phyloP scores from a whole-genome alignment of 2,113 vertebrate genomes.

The Forbesichthys agassizii region DNA sequence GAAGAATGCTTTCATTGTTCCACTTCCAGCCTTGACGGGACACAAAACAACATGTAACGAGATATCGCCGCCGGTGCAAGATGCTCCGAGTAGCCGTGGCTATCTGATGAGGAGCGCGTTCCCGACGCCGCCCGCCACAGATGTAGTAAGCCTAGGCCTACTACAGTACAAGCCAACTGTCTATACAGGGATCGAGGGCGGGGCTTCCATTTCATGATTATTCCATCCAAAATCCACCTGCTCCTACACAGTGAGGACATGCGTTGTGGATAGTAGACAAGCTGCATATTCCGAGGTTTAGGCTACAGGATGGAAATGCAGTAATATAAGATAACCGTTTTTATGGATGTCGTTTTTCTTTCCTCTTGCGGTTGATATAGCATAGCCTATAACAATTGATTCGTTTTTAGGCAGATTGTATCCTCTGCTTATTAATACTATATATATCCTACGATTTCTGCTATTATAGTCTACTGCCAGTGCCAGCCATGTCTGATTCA shows the following conservation, averaged over 20 bases:
- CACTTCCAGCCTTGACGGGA: conserved; percentile 1
- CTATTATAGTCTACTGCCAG: not conserved
- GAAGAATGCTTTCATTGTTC: conserved; percentile 1
- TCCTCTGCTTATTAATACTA: not conserved
- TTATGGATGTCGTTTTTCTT: conserved; percentile 38
- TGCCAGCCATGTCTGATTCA: conserved; percentile 77
- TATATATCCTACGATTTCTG: conserved; percentile 8
- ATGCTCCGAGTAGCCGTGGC: not conserved
- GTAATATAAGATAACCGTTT: conserved; percentile 33
- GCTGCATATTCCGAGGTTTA: conserved; percentile 4
- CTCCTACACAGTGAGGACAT: conserved; percentile 56
- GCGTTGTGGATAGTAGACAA: conserved; percentile 17
- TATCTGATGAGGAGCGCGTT: not conserved
- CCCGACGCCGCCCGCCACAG: not conserved
- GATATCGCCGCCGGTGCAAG: conserved; percentile 53
- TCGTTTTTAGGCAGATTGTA: not conserved
- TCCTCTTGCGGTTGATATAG: conserved; percentile 17
- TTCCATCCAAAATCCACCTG: conserved; percentile 56
- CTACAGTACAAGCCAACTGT: not conserved
- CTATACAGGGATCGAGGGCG: conserved; percentile 67
- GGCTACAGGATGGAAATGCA: conserved; percentile 15
- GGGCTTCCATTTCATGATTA: conserved; percentile 64
- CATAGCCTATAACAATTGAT: not conserved
- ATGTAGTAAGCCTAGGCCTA: not conserved
- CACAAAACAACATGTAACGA: conserved; percentile 62